Evolutionary conservation across 2,113 vertebrate species (phyloP), one percentile per base, ranked within the genome.

Genomic region (Salvator merianae): DNA sequence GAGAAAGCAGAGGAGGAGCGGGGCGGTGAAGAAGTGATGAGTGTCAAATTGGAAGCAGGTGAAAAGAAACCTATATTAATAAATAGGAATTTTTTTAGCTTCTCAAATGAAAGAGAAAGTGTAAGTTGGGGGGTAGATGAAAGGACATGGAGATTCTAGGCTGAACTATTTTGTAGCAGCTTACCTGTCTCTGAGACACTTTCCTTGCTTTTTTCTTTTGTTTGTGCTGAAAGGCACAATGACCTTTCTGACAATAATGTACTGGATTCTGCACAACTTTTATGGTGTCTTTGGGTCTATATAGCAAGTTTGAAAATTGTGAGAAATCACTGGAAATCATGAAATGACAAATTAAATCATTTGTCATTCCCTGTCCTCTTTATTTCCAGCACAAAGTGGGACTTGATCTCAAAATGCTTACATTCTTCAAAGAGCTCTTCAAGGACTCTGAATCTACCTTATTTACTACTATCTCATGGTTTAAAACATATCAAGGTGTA

Each of bases 1-100:
- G 83, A 5, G 83, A 93, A 93, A 90, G 43, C 88, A 78, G 9
- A 69, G 2, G 38, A 79, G 26, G 88, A 88, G 14, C 81, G 3
- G 4, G 13, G 3, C 55, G 5, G 0, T 53, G 65, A 1, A 59
- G 36, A 55, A 91, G 72, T 76, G 69, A 1, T 22, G 70, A 28
- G 73, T 8, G 81, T 69, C n/a, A 82, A 93, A 93, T 73, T 0
- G 38, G 10, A 77, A 88, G 59, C 81, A 70, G 86, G 88, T 89
- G 74, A 90, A 90, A 87, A 90, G 86, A 90, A n/a, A 13, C 40
- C 43, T 73, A 36, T 26, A 28, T 32, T 43, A 83, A 76, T 68
- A 76, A 68, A 76, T 76, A 66, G 71, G 34, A 59, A 40, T 26
- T 81, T 28, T 3, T 36, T 73, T 40, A 73, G 53, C 53, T 73